Evolutionary conservation across 2,888 invertebrate species (phyloP), one percentile per base, ranked within the genome.

Genomic region (Calameuta idolon): DNA sequence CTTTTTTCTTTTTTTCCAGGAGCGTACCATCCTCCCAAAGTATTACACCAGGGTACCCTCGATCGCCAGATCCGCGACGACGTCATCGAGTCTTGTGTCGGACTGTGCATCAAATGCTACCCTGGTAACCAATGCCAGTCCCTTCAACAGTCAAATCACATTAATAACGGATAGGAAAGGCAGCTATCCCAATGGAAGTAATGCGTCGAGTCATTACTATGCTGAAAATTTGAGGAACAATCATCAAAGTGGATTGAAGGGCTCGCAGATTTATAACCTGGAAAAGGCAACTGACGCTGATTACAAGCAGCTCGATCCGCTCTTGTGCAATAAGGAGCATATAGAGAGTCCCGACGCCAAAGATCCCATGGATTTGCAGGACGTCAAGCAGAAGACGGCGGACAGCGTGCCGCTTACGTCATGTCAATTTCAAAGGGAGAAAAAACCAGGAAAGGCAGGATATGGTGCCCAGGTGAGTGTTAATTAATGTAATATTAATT

Each of bases 41-140:
- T 87, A 90, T 68, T 91, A 91, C 82, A 85, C 90, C 75, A 87
- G 85, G 83, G 89, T 91, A 35, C 87, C 88, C 15, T 83, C 90
- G 80, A 84, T 87, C 79, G 84, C 79, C 78, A 69, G 78, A 33
- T 71, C 76, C 1, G 55, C 33, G 15, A 78, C 78, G 79, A 82
- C 85, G 79, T 86, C 82, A 76, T 89, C 89, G 76, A 87, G 79
- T 68, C 80, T 90, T 78, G 87, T 82, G 69, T 85, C 88, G 78
- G 91, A 91, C 76, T 91, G 91, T 79, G 87, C 91, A 37, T 91
- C 91, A 34, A 91, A 88, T 75, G 79, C 89, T 4, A 91, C 91
- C 55, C 87, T 91, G 71, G 84, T 86, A 76, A 90, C 90, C 40
- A 91, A 88, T 81, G 86, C 87, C 34, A 91, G 91, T 69, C 90